phyloP scores from a whole-genome alignment of 2,888 invertebrate genomes.

The Chrysolina americana region DNA sequence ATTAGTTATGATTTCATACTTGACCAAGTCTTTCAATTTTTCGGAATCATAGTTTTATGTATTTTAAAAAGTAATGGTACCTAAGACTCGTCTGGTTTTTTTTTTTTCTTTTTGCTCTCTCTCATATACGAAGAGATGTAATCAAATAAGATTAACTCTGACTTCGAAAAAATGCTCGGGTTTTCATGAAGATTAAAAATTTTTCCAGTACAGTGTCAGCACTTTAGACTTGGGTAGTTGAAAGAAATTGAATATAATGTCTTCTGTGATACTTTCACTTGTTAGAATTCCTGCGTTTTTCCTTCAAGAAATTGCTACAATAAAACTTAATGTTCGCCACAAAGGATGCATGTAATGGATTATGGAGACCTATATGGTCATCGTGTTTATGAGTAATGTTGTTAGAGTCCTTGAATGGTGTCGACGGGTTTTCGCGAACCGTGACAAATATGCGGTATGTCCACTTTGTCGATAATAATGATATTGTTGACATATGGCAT shows the following conservation, averaged over 20 bases:
- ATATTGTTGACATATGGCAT: background rate
- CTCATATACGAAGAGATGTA: too few species aligned
- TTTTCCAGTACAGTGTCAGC: too few species aligned
- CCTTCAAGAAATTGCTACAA: background rate
- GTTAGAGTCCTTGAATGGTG: constrained; percentile 4
- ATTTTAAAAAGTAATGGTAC: too few species aligned
- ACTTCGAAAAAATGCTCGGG: too few species aligned
- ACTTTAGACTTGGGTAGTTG: background rate
- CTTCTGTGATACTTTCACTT: background rate
- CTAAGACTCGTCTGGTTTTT: too few species aligned
- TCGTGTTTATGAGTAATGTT: constrained; percentile 5
- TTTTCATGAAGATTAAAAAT: too few species aligned
- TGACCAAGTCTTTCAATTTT: too few species aligned
- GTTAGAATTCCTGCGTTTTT: background rate
- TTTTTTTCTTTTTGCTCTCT: too few species aligned
- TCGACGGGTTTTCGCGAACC: background rate
- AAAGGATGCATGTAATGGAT: background rate
- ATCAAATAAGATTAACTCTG: too few species aligned
- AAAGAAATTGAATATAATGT: background rate
- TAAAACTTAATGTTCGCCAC: background rate
- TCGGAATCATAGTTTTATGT: too few species aligned
- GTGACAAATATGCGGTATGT: background rate
- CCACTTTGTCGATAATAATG: background rate
- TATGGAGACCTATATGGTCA: constrained; percentile 7
- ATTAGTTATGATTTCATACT: too few species aligned